Percentiles rank a stretch among this genome's conserved stretches.
Conservation (phyloP, 2,113 vertebrate genomes). For the Notarius quadriscutis region DNA sequence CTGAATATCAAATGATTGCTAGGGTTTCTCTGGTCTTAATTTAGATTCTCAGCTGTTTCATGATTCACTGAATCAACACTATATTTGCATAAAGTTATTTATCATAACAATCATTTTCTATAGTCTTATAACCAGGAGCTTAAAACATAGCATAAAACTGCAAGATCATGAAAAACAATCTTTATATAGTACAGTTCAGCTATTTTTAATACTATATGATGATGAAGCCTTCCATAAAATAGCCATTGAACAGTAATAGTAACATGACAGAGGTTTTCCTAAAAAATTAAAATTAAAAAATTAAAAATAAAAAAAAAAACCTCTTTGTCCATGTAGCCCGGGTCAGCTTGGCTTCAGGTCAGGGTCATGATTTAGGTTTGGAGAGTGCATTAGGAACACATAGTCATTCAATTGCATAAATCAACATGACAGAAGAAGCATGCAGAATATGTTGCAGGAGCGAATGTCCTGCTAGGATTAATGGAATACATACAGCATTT, state of each 20-base stretch:
- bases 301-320: background rate
- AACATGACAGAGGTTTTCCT: constrained; percentile 9
- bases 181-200: background rate
- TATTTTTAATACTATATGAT: background rate
- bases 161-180: too few species aligned
- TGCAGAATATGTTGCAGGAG: constrained; percentile 50
- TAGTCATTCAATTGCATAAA: constrained; percentile 60
- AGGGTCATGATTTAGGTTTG: constrained; percentile 49
- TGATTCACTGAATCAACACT: constrained; percentile 2
- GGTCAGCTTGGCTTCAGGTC: constrained; percentile 49
- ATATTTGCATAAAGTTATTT: background rate
- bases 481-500: constrained; percentile 46
- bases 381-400: constrained; percentile 50
- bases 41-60: constrained; percentile 19
- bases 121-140: background rate
- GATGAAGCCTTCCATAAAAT: background rate
- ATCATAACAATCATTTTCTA: background rate
- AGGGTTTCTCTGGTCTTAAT: constrained; percentile 29
- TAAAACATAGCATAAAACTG: background rate
- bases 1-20: constrained; percentile 56
- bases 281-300: background rate
- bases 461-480: constrained; percentile 54
- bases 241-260: constrained; percentile 8
- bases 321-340: constrained; percentile 18
- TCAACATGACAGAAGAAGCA: constrained; percentile 59